phyloP scores from a whole-genome alignment of 2,797 vertebrate species.

The Chelidonichthys spinosus region DNA sequence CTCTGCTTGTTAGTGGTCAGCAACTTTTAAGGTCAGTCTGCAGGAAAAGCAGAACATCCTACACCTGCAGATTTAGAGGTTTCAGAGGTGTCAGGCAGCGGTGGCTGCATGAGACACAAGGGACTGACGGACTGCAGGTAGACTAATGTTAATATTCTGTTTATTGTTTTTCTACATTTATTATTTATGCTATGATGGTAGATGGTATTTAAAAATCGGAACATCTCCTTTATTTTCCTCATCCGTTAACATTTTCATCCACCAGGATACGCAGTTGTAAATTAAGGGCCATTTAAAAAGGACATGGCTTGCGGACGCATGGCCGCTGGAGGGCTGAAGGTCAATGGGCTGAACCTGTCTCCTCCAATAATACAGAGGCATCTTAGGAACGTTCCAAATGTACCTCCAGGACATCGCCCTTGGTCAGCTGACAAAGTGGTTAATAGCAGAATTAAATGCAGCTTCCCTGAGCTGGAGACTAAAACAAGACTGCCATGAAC shows the following conservation, averaged over 20 bases:
- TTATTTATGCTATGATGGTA: background rate
- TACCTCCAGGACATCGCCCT: conserved; percentile 12
- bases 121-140: background rate
- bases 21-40: conserved; percentile 56
- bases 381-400: conserved; percentile 19
- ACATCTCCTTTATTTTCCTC: background rate
- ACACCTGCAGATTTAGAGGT: conserved; percentile 52
- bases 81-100: conserved; percentile 38
- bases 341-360: conserved; percentile 26
- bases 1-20: conserved; percentile 51
- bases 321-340: conserved; percentile 21
- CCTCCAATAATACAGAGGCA: background rate
- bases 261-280: background rate
- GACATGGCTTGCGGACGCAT: background rate
- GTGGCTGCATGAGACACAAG: conserved; percentile 13
- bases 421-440: background rate
- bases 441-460: conserved; percentile 5
- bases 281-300: conserved; percentile 13
- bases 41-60: conserved; percentile 39
- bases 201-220: background rate
- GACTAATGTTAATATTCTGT: background rate
- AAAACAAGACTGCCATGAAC: background rate
- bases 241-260: background rate
- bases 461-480: background rate
- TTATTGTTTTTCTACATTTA: background rate